Percentiles rank a stretch among this genome's conserved stretches.
These are phyloP conservation scores for Sciurus vulgaris DNA, from an alignment of 2,797 vertebrate species.

Conservation along the genomic window DNA sequence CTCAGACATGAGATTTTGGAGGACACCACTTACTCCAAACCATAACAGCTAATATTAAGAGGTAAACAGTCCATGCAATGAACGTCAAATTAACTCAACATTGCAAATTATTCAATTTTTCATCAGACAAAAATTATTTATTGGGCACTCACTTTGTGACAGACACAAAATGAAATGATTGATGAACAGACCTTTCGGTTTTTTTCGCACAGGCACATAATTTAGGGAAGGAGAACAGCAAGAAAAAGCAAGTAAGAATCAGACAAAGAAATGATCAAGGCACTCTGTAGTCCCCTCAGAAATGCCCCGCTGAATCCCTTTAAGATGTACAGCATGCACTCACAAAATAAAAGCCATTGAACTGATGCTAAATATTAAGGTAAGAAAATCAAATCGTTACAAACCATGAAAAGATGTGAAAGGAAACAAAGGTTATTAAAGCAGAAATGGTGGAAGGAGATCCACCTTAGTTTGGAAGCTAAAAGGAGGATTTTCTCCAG, in stretches of 20 bases:
- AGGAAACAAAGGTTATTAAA: neutral
- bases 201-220: neutral
- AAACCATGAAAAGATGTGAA: neutral
- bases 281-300: neutral
- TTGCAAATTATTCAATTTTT: neutral
- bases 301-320: neutral
- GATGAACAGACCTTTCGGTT: neutral
- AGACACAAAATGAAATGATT: neutral
- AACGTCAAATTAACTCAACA: neutral
- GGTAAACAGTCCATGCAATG: neutral
- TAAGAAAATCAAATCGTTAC: neutral
- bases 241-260: neutral
- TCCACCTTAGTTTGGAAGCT: neutral
- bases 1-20: too few species aligned
- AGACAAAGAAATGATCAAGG: neutral
- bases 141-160: neutral
- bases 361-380: neutral
- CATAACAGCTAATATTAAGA: neutral
- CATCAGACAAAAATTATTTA: neutral
- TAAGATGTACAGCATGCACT: neutral
- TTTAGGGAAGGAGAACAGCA: neutral
- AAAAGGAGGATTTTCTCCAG: neutral
- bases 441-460: neutral
- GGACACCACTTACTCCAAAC: too few species aligned
- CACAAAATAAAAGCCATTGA: neutral